Percentiles rank a stretch among this genome's conserved stretches.
Conservation (phyloP, 1,140 invertebrate genomes). For the Drosophila prosaltans region DNA sequence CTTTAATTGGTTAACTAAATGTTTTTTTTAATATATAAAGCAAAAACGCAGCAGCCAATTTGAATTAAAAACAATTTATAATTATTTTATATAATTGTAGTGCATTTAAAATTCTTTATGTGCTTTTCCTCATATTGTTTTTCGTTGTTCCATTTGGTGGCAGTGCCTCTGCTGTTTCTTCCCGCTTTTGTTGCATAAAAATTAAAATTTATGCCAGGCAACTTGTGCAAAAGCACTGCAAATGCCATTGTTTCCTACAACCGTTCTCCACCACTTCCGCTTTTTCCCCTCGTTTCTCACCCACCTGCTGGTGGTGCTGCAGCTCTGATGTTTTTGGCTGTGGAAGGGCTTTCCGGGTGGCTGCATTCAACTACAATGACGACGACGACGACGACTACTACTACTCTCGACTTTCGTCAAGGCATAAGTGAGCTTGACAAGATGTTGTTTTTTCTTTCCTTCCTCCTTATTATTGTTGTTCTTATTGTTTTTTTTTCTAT, state of each 20-base stretch:
- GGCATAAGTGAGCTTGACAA: conserved; percentile 38
- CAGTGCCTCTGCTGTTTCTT: conserved; percentile 48
- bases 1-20: too few relatives aligned
- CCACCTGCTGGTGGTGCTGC: conserved; percentile 16
- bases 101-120: neutral
- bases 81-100: neutral
- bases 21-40: too few relatives aligned
- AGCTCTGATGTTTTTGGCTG: conserved; percentile 37
- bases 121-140: conserved; percentile 20
- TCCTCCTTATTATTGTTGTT: conserved; percentile 6
- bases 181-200: conserved; percentile 76
- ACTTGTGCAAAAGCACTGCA: conserved; percentile 75
- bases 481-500: neutral
- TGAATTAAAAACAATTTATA: too few relatives aligned
- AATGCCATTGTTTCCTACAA: conserved; percentile 67
- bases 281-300: neutral
- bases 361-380: conserved; percentile 22
- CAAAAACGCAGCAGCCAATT: too few relatives aligned
- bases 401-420: neutral
- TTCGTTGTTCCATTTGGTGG: conserved; percentile 43
- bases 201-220: conserved; percentile 77
- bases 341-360: conserved; percentile 57
- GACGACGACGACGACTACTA: neutral
- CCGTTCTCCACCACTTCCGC: neutral
- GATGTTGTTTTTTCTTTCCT: conserved; percentile 20